A percentile compares a stretch with the other conserved stretches of the same genome.
Evolutionary conservation across 2,888 invertebrate species (phyloP).

Genomic region (Marronus borbonicus): DNA sequence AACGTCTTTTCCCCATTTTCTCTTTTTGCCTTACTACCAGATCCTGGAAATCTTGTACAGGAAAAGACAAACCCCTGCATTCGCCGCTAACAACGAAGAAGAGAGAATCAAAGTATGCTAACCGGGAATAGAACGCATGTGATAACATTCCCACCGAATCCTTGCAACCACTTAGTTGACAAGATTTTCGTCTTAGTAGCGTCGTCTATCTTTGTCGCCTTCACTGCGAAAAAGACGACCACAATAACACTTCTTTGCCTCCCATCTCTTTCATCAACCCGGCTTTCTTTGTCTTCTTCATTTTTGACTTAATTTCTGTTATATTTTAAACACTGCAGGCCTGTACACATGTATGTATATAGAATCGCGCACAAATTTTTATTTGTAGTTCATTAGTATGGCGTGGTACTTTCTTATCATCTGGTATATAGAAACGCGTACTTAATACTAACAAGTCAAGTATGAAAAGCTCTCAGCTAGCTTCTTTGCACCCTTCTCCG

Average conservation of each 20-base stretch:
- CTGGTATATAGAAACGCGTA: not conserved
- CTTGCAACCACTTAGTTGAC: conserved; percentile 68
- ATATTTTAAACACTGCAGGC: too few species aligned
- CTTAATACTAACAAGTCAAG: conserved; percentile 1
- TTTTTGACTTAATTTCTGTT: not conserved
- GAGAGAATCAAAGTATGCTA: conserved; percentile 49
- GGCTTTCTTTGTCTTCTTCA: not conserved
- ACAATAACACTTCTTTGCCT: not conserved
- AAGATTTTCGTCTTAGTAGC: conserved; percentile 68
- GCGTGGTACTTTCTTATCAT: too few species aligned
- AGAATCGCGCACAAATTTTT: too few species aligned
- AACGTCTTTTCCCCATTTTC: too few species aligned
- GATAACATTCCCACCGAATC: conserved; percentile 68
- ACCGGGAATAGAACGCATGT: conserved; percentile 64
- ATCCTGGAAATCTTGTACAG: not conserved
- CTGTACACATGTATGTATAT: too few species aligned
- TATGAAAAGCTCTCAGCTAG: conserved; percentile 15
- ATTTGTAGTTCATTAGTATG: too few species aligned
- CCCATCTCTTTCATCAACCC: not conserved
- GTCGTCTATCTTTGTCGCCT: conserved; percentile 57
- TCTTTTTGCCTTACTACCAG: not conserved
- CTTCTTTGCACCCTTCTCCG: conserved; percentile 18
- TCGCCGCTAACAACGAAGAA: conserved; percentile 1
- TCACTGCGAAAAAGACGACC: not conserved
- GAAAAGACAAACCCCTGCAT: not conserved